Percentiles rank a stretch among this genome's conserved stretches.
These are phyloP conservation scores for Phaethon lepturus DNA, from an alignment of 2,113 vertebrate genomes.

Conservation along the genomic window DNA sequence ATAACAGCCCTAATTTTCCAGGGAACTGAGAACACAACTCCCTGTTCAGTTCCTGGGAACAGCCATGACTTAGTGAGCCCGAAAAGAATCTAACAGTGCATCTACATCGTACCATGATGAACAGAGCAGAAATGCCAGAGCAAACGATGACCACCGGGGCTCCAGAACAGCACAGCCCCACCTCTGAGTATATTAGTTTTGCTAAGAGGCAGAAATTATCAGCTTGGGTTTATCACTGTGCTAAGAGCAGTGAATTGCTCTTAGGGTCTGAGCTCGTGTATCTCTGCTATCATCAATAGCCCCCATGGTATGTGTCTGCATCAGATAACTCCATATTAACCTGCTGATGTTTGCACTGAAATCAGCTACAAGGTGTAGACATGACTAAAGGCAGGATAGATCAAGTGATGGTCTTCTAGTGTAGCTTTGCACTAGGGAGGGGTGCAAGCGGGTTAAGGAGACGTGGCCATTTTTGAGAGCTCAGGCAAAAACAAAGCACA, in stretches of 20 bases:
- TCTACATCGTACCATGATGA: not conserved
- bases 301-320: not conserved
- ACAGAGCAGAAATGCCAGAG: not conserved
- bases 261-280: not conserved
- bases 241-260: not conserved
- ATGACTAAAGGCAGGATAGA: not conserved
- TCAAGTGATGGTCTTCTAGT: not conserved
- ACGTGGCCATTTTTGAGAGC: not conserved
- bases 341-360: not conserved
- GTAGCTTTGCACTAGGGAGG: not conserved
- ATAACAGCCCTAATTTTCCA: not conserved
- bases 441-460: not conserved
- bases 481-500: not conserved
- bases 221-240: not conserved
- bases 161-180: not conserved
- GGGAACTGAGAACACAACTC: not conserved
- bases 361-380: not conserved
- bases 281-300: not conserved
- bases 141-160: accelerated
- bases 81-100: not conserved
- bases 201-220: not conserved
- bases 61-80: not conserved
- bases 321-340: not conserved
- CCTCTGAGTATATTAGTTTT: not conserved
- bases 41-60: not conserved